Evolutionary conservation across 2,113 vertebrate species (phyloP).

Genomic region (Scophthalmus maximus): DNA sequence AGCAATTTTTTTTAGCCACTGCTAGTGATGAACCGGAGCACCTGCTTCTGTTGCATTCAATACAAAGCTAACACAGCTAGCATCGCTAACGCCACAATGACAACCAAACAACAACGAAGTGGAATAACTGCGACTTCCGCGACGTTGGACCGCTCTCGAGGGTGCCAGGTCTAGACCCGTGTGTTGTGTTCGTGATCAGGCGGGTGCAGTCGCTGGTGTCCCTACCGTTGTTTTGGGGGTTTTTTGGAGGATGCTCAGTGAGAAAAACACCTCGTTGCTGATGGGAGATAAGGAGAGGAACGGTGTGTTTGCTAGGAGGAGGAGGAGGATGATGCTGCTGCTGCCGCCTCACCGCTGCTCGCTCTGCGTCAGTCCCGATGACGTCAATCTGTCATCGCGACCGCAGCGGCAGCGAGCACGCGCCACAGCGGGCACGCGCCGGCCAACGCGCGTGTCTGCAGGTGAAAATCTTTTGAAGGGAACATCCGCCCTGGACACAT

Average conservation of each 20-base stretch:
- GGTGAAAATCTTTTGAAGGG: slow-evolving; percentile 27
- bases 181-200: not conserved
- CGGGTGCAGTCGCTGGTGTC: slow-evolving; percentile 5
- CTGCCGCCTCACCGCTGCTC: slow-evolving; percentile 22
- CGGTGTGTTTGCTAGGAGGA: slow-evolving; percentile 51
- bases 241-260: slow-evolving; percentile 68
- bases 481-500: not conserved
- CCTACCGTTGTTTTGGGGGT: slow-evolving; percentile 79
- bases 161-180: not conserved
- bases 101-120: slow-evolving; percentile 52
- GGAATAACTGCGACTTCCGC: slow-evolving; percentile 15
- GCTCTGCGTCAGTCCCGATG: slow-evolving; percentile 78
- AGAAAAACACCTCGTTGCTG: slow-evolving; percentile 49
- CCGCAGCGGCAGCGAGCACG: slow-evolving; percentile 47
- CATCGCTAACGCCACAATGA: slow-evolving; percentile 59
- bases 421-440: slow-evolving; percentile 34
- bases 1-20: not conserved
- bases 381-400: slow-evolving; percentile 78
- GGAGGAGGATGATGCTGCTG: slow-evolving; percentile 61
- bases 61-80: slow-evolving; percentile 63
- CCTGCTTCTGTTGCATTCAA: slow-evolving; percentile 45
- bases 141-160: not conserved
- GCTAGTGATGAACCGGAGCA: slow-evolving; percentile 37
- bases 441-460: too few relatives aligned
- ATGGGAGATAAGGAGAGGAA: slow-evolving; percentile 38